Base-by-base conservation (phyloP, 2,113 vertebrate genomes). In the Corvus cornix region DNA sequence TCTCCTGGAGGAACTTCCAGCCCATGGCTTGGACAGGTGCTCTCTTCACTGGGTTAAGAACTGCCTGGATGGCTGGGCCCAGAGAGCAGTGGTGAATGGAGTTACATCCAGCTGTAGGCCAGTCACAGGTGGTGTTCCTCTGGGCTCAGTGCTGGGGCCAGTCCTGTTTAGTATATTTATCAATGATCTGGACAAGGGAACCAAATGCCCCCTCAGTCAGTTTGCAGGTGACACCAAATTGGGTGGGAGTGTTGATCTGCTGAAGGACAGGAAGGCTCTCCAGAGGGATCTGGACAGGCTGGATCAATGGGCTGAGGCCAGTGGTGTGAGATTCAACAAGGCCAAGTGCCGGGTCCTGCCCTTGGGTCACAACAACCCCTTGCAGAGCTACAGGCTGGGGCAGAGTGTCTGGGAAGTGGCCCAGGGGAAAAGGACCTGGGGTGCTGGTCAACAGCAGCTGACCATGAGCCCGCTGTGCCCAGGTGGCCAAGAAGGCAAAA, bases 371-470 rank as follows among this genome's bases (percentile, higher is more conserved):
- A 22, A 63, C 20, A 72, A 1, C 24, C 24, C 8, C 30, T 10
- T 1, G 49, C 24, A 63, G 14, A 0, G 5, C 20, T 10, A 31
- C 9, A 30, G 66, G 30, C 24, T 3, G 41, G 21, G 20, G 0
- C 17, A n/a, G 13, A 48, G 48, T 11, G 8, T 6, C 56, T 48
- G 48, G 28, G 3, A 62, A 55, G 33, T 13, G 33, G 18, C 24
- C 16, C 1, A 39, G 1, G 7, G 3, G 10, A 35, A 87, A 46
- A 79, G 48, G 24, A 11, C 16, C n/a, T 41, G 39, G 2, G 7
- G 13, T 37, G 7, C 33, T 33, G 49, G 49, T 3, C 30, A 21
- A 7, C 21, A 63, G 19, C 7, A 11, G 30, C 30, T 63, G 16
- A 49, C 1, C 41, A 26, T 41, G 49, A 87, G 9, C 35, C 75